Evolutionary conservation across 2,113 vertebrate species (phyloP), one percentile per base, ranked within the genome.

Genomic region (Litocranius walleri): DNA sequence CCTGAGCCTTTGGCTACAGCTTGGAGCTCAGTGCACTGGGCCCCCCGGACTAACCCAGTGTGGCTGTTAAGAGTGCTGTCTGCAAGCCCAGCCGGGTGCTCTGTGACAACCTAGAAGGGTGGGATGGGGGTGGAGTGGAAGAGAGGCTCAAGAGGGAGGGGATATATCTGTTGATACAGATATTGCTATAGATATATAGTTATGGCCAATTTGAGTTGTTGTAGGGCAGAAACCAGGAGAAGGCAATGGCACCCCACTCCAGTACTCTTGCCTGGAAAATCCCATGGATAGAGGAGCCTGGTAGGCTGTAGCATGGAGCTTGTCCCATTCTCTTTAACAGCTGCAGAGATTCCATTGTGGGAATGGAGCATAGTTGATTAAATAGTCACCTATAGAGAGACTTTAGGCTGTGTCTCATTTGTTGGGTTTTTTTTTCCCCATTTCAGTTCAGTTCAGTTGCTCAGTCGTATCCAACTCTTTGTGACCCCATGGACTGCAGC

Each of bases 331-430:
- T 67, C 30, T 25, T 25, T 27, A 5, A 17, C 10, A 7, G 71
- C 45, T 4, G 5, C 4, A 0, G 36, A 30, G 16, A 4, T 19
- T 4, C 71, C n/a, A 0, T 1, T 1, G 45, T 4, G 5, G 30
- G 94, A 56, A 6, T 0, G 9, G 45, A 33, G n/a, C 15, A 3
- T 29, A 1, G 13, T 1, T 0, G 10, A 4, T 19, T 2, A 17
- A 33, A 4, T 6, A 0, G 9, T 10, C 88, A 25, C 56, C 77
- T 29, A 0, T 10, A 12, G 54, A 6, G 0, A 1, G 52, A 11
- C 78, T 7, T 6, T 1, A 2, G 48, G 27, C 0, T 3, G 45
- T 3, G 52, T 57, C 52, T 1, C 43, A 30, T 7, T 77, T 74
- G 40, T 78, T 45, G 6, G 6, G 3, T 40, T 40, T 40, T 45